phyloP scores from a whole-genome alignment of 2,797 vertebrate species.

The Astyanax mexicanus region DNA sequence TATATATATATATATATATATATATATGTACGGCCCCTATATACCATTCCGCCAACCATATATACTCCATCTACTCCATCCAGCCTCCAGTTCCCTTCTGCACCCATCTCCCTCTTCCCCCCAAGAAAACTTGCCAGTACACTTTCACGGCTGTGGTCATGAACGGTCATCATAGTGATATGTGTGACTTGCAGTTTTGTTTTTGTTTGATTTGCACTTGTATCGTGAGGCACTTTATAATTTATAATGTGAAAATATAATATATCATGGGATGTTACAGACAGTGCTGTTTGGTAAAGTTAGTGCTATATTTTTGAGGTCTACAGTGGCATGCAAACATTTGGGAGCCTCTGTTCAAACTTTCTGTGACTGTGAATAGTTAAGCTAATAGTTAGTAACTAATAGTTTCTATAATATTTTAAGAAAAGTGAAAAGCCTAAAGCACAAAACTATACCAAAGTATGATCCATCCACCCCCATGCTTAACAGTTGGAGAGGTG shows the following conservation, averaged over 20 bases:
- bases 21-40: too few species aligned
- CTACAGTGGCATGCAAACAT: not conserved
- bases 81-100: not conserved
- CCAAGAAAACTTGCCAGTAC: slow-evolving; percentile 30
- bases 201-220: slow-evolving; percentile 59
- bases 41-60: not conserved
- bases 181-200: slow-evolving; percentile 39
- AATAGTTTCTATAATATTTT: too few species aligned
- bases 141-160: slow-evolving; percentile 36
- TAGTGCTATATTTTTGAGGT: slow-evolving; percentile 34
- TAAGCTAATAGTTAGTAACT: too few species aligned
- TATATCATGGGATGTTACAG: slow-evolving; percentile 47
- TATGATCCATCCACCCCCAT: too few species aligned
- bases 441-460: too few species aligned
- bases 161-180: slow-evolving; percentile 46
- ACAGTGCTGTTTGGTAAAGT: slow-evolving; percentile 63
- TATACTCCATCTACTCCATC: not conserved
- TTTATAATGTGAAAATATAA: slow-evolving; percentile 27
- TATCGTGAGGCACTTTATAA: slow-evolving; percentile 63
- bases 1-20: too few species aligned
- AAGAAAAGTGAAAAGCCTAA: too few species aligned
- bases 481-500: too few species aligned
- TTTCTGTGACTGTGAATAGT: too few species aligned
- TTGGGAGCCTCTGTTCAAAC: too few species aligned
- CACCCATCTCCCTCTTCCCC: not conserved